These are phyloP conservation scores for Alauda arvensis DNA, from an alignment of 2,797 vertebrate genomes.

Conservation along the genomic window DNA sequence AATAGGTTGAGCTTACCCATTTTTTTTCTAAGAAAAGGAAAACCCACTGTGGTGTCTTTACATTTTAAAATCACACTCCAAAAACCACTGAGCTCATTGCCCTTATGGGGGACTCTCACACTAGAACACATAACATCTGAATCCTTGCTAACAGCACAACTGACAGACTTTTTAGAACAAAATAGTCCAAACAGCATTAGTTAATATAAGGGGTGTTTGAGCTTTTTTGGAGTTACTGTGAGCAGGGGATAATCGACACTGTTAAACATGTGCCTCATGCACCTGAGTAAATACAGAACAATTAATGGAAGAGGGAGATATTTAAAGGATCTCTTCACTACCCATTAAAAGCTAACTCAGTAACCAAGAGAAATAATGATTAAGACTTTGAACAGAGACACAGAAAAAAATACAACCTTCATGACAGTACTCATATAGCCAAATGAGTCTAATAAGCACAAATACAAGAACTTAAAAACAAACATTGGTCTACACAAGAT, in stretches of 20 bases:
- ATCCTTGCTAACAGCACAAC: background rate
- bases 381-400: background rate
- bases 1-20: background rate
- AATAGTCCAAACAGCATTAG: background rate
- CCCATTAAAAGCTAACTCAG: background rate
- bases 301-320: background rate
- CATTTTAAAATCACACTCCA: background rate
- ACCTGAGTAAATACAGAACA: background rate
- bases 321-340: background rate
- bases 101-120: background rate
- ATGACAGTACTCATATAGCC: background rate
- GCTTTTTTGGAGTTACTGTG: background rate
- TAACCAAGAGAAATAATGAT: background rate
- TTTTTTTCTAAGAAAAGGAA: background rate
- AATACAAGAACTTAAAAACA: conserved; percentile 21
- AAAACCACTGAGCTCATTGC: background rate
- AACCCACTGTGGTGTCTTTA: background rate
- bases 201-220: background rate
- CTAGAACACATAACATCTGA: background rate
- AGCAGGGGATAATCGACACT: background rate
- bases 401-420: background rate
- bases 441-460: background rate
- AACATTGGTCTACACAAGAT: background rate
- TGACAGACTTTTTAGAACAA: background rate
- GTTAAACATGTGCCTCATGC: background rate